Evolutionary conservation across 2,888 invertebrate genomes (phyloP), one percentile per base, ranked within the genome.

Genomic region (Cotesia congregata): DNA sequence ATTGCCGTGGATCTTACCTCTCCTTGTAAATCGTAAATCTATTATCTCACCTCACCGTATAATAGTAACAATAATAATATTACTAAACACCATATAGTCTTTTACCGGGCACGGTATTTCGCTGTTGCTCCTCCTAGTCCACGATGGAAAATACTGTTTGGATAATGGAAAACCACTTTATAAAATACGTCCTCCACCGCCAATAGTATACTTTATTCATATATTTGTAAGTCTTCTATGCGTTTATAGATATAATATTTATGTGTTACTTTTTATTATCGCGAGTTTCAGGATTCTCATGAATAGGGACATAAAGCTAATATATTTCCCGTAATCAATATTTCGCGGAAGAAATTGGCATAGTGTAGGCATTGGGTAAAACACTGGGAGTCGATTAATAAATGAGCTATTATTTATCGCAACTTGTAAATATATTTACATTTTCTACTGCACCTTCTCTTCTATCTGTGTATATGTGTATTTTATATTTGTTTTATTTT

Each of bases 1-100:
- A 80, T 80, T 82, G 80, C 75, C 75, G 69, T 68, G 67, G 74
- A 77, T 75, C 74, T 74, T 71, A 61, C 74, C 74, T 77, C 12
- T 7, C 9, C 6, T 50, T 50, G 50, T 12, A 30, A 30, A 7
- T 50, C 76, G 74, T 77, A 75, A 80, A 80, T 79, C 79, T 71
- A 77, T 75, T 74, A 61, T 64, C 71, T 70, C 67, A 40, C 62
- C 65, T 65, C 59, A 67, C 20, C 15, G 62, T 73, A 61, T 50
- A 65, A 50, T 12, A 12, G 9, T 12, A 50, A 7, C 50, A 12
- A 12, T 50, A 12, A 12, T 50, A 50, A 50, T 30, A 30, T 30
- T 30, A 30, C 4, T 30, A 50, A 50, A 50, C 12, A 50, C 50
- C 50, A 50, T 30, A 30, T 3, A 30, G 30, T 30, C 30, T 30